Evolutionary conservation across 2,113 vertebrate genomes (phyloP).

Genomic region (Hippocampus abdominalis): DNA sequence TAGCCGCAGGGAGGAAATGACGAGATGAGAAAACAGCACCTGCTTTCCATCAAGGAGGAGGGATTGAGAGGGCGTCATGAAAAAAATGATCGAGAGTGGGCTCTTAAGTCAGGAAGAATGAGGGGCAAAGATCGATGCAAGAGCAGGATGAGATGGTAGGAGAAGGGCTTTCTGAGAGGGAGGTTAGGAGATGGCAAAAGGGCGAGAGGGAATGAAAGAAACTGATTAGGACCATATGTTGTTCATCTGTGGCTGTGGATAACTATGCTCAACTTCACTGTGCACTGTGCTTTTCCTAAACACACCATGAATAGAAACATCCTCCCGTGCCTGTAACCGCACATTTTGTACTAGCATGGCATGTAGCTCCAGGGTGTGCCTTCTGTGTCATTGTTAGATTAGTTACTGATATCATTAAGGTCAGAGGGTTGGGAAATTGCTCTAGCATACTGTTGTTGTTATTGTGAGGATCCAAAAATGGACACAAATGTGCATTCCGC

Average conservation of each 20-base stretch:
- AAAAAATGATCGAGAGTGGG: not conserved
- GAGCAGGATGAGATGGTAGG: conserved; percentile 8
- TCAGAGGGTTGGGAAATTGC: not conserved
- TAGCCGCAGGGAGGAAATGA: conserved; percentile 39
- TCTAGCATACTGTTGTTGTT: not conserved
- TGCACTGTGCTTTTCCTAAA: not conserved
- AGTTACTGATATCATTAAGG: not conserved
- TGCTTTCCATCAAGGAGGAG: conserved; percentile 37
- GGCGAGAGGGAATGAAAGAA: conserved; percentile 8
- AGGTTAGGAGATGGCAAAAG: not conserved
- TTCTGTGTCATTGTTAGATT: not conserved
- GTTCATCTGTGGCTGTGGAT: conserved; percentile 12
- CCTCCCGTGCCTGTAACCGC: not conserved
- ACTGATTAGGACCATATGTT: conserved; percentile 33
- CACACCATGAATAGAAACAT: not conserved
- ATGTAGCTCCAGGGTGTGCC: not conserved
- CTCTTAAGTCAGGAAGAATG: conserved; percentile 9
- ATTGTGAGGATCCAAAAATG: not conserved
- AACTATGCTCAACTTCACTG: not conserved
- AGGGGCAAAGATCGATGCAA: conserved; percentile 1
- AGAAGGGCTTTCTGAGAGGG: not conserved
- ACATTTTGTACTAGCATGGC: not conserved
- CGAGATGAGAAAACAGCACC: conserved; percentile 42
- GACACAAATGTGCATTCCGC: not conserved
- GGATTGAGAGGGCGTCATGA: conserved; percentile 6